Evolutionary conservation across 2,888 invertebrate genomes (phyloP).

Genomic region (Phyto melanocephala): DNA sequence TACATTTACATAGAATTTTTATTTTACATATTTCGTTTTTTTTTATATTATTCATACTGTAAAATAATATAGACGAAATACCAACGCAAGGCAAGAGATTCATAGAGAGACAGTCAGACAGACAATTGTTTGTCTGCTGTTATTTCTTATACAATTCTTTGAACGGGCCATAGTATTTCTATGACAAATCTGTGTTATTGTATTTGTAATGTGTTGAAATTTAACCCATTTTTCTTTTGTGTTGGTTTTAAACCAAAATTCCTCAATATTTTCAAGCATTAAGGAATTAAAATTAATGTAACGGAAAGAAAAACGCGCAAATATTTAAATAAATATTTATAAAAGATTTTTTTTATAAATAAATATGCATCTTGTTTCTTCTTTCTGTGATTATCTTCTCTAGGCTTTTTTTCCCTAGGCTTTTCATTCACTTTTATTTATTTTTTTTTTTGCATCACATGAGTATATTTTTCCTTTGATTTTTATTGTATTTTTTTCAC

Average conservation of each 20-base stretch:
- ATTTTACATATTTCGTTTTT: not conserved
- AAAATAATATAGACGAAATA: constrained; percentile 20
- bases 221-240: constrained; percentile 36
- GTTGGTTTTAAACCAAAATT: constrained; percentile 9
- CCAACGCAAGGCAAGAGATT: not conserved
- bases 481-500: not conserved
- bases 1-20: constrained; percentile 20
- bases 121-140: constrained; percentile 9
- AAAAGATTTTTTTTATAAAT: not conserved
- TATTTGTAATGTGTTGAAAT: constrained; percentile 18
- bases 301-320: constrained; percentile 13
- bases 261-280: not conserved
- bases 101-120: not conserved
- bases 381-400: constrained; percentile 15
- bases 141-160: constrained; percentile 11
- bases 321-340: not conserved
- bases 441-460: not conserved
- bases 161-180: not conserved
- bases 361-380: not conserved
- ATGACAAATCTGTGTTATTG: not conserved
- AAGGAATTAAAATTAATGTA: not conserved
- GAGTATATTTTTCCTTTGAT: not conserved
- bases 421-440: constrained; percentile 22
- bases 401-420: constrained; percentile 45
- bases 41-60: constrained; percentile 28